Percentiles rank a stretch among this genome's conserved stretches.
These are phyloP conservation scores for Asarcornis scutulata DNA, from an alignment of 2,113 vertebrate genomes.

Conservation along the genomic window DNA sequence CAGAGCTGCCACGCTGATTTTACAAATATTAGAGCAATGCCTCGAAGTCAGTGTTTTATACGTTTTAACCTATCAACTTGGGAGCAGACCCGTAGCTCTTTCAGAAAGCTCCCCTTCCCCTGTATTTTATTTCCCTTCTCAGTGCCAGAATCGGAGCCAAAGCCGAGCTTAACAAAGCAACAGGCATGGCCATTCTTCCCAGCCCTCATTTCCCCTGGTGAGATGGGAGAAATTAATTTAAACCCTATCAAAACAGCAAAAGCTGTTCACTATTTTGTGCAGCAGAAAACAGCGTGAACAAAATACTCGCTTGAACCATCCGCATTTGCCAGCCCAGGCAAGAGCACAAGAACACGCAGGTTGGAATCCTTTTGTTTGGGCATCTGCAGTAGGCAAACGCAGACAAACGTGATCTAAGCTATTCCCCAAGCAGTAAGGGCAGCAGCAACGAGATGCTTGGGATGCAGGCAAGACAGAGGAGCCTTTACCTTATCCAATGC, in stretches of 20 bases:
- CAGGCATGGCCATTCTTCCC: slow-evolving; percentile 28
- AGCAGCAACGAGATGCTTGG: not conserved
- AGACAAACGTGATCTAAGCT: not conserved
- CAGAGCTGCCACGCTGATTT: slow-evolving; percentile 59
- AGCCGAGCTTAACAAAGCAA: slow-evolving; percentile 43
- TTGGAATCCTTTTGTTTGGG: slow-evolving; percentile 37
- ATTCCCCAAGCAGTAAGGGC: not conserved
- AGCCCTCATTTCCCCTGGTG: slow-evolving; percentile 40
- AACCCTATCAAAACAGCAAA: slow-evolving; percentile 18
- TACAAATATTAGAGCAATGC: slow-evolving; percentile 36
- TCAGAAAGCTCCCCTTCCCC: slow-evolving; percentile 29
- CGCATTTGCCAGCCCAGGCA: not conserved
- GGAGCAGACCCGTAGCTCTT: slow-evolving; percentile 32
- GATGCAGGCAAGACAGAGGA: not conserved
- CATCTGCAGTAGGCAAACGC: not conserved
- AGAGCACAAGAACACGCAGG: not conserved
- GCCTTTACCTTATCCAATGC: not conserved
- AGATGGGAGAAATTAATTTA: slow-evolving; percentile 8
- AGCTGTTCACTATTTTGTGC: not conserved
- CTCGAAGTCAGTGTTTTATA: slow-evolving; percentile 12
- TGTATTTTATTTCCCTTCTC: slow-evolving; percentile 49
- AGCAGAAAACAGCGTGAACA: not conserved
- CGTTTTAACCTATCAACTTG: slow-evolving; percentile 3
- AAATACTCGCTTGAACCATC: not conserved
- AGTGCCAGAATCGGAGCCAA: slow-evolving; percentile 21